Conservation (phyloP, 1,140 invertebrate species). For the Micrasema minimum region DNA sequence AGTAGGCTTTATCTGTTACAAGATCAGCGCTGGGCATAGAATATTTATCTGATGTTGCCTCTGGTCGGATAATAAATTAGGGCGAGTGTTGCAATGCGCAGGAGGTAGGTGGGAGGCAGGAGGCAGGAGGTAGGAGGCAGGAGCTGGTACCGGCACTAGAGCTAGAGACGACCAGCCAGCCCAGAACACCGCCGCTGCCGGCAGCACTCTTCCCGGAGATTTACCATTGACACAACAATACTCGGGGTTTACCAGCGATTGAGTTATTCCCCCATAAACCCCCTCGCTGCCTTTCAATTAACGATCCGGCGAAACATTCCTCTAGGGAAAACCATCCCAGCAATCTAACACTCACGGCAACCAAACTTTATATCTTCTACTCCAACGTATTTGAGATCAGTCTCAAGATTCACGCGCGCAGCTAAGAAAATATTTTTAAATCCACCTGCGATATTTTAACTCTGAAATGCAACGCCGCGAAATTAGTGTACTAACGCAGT, state of each 20-base stretch:
- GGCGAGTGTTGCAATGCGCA: slow-evolving; percentile 22
- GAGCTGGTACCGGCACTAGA: background rate
- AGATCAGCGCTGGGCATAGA: slow-evolving; percentile 27
- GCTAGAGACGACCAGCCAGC: background rate
- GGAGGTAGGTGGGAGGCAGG: too few species aligned
- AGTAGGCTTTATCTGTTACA: slow-evolving; percentile 16
- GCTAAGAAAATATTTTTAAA: background rate
- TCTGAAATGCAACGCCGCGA: too few species aligned
- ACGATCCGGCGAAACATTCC: background rate
- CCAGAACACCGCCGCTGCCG: slow-evolving; percentile 9
- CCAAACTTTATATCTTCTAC: background rate
- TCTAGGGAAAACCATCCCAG: background rate
- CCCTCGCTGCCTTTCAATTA: background rate
- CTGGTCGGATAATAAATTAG: slow-evolving; percentile 41
- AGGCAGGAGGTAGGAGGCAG: too few species aligned
- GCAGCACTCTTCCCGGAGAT: slow-evolving; percentile 28
- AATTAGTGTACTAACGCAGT: too few species aligned
- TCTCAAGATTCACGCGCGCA: background rate
- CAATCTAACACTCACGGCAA: background rate
- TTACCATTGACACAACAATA: slow-evolving; percentile 41
- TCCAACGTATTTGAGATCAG: background rate
- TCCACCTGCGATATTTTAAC: background rate
- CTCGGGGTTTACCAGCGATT: slow-evolving; percentile 22
- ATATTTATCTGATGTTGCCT: slow-evolving; percentile 41
- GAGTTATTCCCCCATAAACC: slow-evolving; percentile 33